A percentile compares a stretch with the other conserved stretches of the same genome.
phyloP scores from a whole-genome alignment of 2,888 invertebrate genomes.

The Bruchidius siliquastri region DNA sequence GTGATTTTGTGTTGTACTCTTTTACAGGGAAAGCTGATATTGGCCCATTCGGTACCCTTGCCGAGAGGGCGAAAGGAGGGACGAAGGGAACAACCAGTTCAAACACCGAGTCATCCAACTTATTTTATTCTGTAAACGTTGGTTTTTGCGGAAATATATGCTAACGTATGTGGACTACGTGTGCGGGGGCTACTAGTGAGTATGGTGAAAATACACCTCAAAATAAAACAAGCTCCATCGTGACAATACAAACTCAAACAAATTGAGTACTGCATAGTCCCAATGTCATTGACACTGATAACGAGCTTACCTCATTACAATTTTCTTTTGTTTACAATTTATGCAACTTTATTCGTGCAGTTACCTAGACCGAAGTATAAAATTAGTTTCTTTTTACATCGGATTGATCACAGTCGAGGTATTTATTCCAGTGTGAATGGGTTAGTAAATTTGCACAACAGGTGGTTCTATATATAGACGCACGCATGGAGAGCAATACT shows the following conservation, averaged over 20 bases:
- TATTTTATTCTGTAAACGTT: too few relatives aligned
- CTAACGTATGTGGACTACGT: too few relatives aligned
- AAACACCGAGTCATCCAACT: too few relatives aligned
- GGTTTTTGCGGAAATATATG: too few relatives aligned
- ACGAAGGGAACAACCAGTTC: too few relatives aligned
- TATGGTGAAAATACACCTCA: too few relatives aligned
- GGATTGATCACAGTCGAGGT: background rate
- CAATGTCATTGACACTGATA: background rate
- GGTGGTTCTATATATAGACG: background rate
- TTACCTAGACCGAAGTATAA: background rate
- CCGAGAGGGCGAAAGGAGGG: too few relatives aligned
- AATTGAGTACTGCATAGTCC: background rate
- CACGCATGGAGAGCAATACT: background rate
- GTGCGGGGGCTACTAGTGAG: too few relatives aligned
- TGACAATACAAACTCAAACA: background rate
- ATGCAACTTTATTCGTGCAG: background rate
- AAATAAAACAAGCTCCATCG: background rate
- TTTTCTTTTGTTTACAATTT: background rate
- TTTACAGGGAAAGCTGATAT: too few relatives aligned
- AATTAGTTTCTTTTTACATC: background rate
- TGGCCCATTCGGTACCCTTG: too few relatives aligned
- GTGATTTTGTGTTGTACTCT: too few relatives aligned
- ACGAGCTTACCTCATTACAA: background rate
- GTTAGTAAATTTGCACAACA: background rate
- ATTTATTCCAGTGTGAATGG: background rate